Evolutionary conservation across 2,113 vertebrate species (phyloP).

Genomic region (Arothron firmamentum): DNA sequence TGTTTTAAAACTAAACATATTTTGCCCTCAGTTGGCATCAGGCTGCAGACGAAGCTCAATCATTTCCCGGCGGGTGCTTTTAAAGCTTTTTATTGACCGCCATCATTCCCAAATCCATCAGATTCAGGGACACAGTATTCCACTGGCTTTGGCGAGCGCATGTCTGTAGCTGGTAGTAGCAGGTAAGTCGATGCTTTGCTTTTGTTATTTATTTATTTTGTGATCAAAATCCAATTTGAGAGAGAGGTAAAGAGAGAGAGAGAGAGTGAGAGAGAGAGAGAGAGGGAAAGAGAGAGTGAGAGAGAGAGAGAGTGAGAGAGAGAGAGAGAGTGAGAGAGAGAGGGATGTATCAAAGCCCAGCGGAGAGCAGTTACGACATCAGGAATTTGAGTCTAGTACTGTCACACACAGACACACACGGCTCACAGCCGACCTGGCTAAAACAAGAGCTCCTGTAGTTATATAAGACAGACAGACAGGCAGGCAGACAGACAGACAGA

Average conservation of each 20-base stretch:
- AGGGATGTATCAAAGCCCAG: background rate
- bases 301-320: background rate
- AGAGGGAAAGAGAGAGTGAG: background rate
- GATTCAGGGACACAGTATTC: background rate
- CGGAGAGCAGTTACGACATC: slow-evolving; percentile 32
- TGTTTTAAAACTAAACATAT: no score
- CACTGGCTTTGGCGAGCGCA: background rate
- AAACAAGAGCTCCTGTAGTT: no score
- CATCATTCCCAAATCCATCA: background rate
- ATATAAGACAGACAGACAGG: slow-evolving; percentile 3
- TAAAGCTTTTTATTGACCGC: background rate
- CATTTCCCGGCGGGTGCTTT: background rate
- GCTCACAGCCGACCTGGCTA: no score
- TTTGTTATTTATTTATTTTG: no score
- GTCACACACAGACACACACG: slow-evolving; percentile 16
- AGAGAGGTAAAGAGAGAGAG: background rate
- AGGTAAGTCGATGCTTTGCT: no score
- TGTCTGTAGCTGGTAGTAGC: no score
- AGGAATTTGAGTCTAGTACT: slow-evolving; percentile 29
- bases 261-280: background rate
- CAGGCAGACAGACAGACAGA: slow-evolving; percentile 14
- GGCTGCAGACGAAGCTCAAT: background rate
- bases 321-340: background rate
- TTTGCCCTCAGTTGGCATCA: background rate
- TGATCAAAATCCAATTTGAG: no score